Conservation (phyloP, 1,140 invertebrate genomes). For the Caenorhabditis brenneri region DNA sequence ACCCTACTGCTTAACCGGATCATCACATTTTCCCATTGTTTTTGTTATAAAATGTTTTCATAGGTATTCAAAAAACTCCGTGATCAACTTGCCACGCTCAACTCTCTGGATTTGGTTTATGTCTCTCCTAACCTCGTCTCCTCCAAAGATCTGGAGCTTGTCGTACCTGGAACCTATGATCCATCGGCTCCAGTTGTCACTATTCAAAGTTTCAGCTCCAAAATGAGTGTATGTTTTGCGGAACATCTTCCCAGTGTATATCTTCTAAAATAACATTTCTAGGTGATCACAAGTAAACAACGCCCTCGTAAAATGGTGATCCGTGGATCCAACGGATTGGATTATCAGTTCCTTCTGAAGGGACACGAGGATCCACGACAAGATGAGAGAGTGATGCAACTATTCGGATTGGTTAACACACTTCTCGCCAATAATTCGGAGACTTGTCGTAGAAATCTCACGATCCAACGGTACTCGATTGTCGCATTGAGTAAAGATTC, state of each 20-base stretch:
- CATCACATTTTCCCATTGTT: too few species aligned
- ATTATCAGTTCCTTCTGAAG: constrained; percentile 97
- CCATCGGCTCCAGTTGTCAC: constrained; percentile 77
- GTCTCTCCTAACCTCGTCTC: constrained; percentile 79
- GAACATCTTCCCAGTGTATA: not conserved
- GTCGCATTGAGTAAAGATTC: constrained; percentile 97
- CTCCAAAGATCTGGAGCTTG: constrained; percentile 82
- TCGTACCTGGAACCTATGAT: constrained; percentile 89
- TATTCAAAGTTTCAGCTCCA: constrained; percentile 84
- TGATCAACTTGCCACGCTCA: constrained; percentile 84
- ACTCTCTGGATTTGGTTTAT: constrained; percentile 83
- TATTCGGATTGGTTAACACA: constrained; percentile 97
- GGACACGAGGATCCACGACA: constrained; percentile 98
- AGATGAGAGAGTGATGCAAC: constrained; percentile 98
- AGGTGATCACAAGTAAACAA: constrained; percentile 95
- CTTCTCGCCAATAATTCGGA: constrained; percentile 89
- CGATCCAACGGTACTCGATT: constrained; percentile 84
- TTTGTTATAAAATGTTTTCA: too few species aligned
- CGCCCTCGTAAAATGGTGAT: constrained; percentile 92
- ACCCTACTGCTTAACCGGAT: too few species aligned
- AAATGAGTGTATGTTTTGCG: constrained; percentile 78
- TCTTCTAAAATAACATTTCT: constrained; percentile 58
- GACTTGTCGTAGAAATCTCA: constrained; percentile 89
- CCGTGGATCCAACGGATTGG: constrained; percentile 90
- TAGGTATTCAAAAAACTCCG: constrained; percentile 93